Evolutionary conservation across 2,888 invertebrate species (phyloP).

Genomic region (Lepidochrysops patricia): DNA sequence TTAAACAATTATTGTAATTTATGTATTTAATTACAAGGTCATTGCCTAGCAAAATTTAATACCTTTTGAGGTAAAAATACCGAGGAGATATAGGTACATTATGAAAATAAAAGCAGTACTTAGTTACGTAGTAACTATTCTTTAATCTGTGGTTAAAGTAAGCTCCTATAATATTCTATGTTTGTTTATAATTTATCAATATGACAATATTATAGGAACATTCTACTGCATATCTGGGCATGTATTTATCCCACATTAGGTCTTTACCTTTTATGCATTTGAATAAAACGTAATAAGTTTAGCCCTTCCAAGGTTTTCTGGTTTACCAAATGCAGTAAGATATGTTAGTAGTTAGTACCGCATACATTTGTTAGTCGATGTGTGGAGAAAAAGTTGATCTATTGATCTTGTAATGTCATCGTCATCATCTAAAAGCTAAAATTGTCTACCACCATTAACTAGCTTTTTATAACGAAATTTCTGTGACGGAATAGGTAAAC

Average conservation of each 20-base stretch:
- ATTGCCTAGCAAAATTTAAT: background rate
- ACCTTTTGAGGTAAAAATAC: no score
- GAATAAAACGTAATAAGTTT: conserved; percentile 18
- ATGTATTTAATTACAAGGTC: background rate
- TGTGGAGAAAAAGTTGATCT: background rate
- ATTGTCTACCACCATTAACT: no score
- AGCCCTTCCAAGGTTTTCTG: conserved; percentile 29
- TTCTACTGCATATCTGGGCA: background rate
- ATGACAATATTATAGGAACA: background rate
- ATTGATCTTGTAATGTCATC: background rate
- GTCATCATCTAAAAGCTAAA: background rate
- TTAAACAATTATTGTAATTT: background rate
- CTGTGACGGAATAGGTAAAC: no score
- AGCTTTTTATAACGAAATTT: no score
- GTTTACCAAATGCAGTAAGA: conserved; percentile 30
- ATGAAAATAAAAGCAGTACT: no score
- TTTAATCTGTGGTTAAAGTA: no score
- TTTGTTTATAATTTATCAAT: background rate
- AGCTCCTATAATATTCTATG: background rate
- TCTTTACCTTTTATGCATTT: conserved; percentile 10
- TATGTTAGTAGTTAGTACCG: conserved; percentile 21
- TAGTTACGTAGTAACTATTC: no score
- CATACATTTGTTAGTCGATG: conserved; percentile 19
- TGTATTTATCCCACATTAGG: conserved; percentile 14
- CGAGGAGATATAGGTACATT: no score